Conservation (phyloP, 2,797 vertebrate genomes). For the Hapalemur alaotrensis region DNA sequence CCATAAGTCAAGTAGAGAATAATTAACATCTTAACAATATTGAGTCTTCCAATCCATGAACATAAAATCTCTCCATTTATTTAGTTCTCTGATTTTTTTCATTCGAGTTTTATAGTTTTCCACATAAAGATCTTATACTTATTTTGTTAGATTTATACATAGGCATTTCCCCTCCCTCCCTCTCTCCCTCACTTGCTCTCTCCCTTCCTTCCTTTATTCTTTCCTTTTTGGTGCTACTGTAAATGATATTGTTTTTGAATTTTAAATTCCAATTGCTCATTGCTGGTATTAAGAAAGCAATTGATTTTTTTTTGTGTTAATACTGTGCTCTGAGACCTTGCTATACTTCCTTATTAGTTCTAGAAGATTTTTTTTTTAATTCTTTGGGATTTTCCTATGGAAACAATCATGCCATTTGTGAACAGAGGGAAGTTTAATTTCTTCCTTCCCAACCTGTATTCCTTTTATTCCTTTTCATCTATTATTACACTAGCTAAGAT, state of each 20-base stretch:
- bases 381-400: conserved; percentile 19
- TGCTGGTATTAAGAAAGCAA: not conserved
- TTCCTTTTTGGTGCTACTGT: not conserved
- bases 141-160: not conserved
- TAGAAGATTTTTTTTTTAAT: not conserved
- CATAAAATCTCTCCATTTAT: not conserved
- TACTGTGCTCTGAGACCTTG: not conserved
- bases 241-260: not conserved
- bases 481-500: not conserved
- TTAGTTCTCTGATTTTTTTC: not conserved
- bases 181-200: not conserved
- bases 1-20: not conserved
- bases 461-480: not conserved
- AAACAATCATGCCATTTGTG: not conserved
- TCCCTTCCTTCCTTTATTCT: not conserved
- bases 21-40: not conserved
- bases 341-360: not conserved
- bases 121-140: not conserved
- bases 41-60: not conserved
- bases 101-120: conserved; percentile 3
- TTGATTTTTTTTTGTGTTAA: not conserved
- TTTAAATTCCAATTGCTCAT: conserved; percentile 19
- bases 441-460: not conserved
- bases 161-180: not conserved
- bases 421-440: conserved; percentile 21